These are phyloP conservation scores for Pempheris klunzingeri DNA, from an alignment of 2,797 vertebrate genomes.

Conservation along the genomic window DNA sequence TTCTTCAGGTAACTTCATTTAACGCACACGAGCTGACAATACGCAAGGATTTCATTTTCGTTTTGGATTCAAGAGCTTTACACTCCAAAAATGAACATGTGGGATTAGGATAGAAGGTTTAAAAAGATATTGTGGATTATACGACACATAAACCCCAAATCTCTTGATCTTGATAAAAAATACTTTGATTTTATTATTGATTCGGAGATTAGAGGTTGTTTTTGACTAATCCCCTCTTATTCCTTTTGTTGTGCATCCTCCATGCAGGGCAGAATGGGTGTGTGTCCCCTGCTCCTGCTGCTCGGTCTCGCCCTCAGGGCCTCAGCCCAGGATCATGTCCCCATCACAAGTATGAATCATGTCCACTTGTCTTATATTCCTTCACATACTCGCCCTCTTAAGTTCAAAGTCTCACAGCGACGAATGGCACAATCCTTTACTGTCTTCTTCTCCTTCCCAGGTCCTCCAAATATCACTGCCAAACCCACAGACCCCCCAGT, in stretches of 20 bases:
- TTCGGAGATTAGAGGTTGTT: constrained; percentile 32
- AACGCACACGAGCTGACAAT: not conserved
- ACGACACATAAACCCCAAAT: constrained; percentile 15
- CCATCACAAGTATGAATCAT: constrained; percentile 67
- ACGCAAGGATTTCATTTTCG: constrained; percentile 17
- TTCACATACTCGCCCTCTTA: not conserved
- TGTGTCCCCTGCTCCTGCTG: constrained; percentile 87
- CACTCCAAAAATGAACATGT: constrained; percentile 35
- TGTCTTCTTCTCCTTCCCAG: constrained; percentile 54
- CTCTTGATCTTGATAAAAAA: constrained; percentile 20
- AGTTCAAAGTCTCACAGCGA: not conserved
- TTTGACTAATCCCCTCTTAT: constrained; percentile 18
- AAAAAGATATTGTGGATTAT: constrained; percentile 31
- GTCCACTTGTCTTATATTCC: not conserved
- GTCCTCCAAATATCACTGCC: constrained; percentile 60
- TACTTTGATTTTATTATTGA: constrained; percentile 8
- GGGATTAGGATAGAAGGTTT: constrained; percentile 39
- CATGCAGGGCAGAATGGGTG: constrained; percentile 87
- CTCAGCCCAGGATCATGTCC: constrained; percentile 71
- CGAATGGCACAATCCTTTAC: not conserved
- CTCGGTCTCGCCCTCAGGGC: constrained; percentile 76
- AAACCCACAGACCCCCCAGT: constrained; percentile 60
- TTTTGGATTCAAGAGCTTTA: constrained; percentile 21
- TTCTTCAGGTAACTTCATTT: constrained; percentile 79
- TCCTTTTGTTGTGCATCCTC: constrained; percentile 9